Evolutionary conservation across 2,113 vertebrate genomes (phyloP), one percentile per base, ranked within the genome.

Genomic region (Dicerorhinus sumatrensis): DNA sequence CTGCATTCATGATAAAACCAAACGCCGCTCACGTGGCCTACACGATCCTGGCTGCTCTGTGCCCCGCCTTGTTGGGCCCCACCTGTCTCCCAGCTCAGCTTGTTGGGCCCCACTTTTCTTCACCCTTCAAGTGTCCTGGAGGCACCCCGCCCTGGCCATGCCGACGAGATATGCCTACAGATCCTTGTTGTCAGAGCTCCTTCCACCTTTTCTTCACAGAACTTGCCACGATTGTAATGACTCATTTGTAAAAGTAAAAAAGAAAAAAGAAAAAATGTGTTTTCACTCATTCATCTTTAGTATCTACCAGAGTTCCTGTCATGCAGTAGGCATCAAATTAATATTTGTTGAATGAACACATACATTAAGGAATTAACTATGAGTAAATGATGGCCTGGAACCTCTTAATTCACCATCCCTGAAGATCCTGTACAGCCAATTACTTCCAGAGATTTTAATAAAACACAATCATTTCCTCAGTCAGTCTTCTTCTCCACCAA

Each of bases 381-480:
- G 42, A 94, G n/a, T 85, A 69, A 84, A 76, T n/a, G 77, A 94
- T 23, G 18, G 56, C 18, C 31, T 23, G 25, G 56, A 72, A 58
- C 72, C n/a, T 81, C 62, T 51, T 29, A 76, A 91, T 48, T 93
- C 7, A 0, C 39, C 54, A 23, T 20, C 36, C 48, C 89, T n/a
- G 5, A 92, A 91, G 92, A 82, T 81, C 54, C 54, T 62, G 12
- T 21, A 39, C 4, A 20, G 67, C 84, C 89, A 75, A 92, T 96
- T 27, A 51, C 79, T 95, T 89, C 72, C 69, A 91, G 72, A 83
- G 56, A 69, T 73, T 96, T 94, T 91, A 81, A 72, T 93, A 85
- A 76, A 96, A 62, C 14, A 20, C 33, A 62, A 5, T 33, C 36
- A 70, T 13, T 79, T 77, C 65, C 54, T 90, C 58, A 13, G 63